These are phyloP conservation scores for Dipus sagitta DNA, from an alignment of 2,797 vertebrate genomes.

Conservation along the genomic window DNA sequence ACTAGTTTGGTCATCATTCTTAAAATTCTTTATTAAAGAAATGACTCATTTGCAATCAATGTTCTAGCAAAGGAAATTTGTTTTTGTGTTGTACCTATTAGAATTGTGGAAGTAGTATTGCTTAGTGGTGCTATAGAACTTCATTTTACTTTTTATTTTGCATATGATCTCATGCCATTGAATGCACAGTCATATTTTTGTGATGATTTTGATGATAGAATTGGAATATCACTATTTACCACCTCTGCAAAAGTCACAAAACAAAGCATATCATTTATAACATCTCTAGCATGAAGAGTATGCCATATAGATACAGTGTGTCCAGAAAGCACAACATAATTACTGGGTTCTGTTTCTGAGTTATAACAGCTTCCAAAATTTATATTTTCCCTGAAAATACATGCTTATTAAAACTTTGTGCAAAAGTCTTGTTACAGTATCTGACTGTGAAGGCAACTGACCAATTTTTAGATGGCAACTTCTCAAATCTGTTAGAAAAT, in stretches of 20 bases:
- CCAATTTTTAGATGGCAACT: conserved; percentile 14
- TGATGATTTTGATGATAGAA: background rate
- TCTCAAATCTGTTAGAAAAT: background rate
- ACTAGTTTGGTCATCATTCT: background rate
- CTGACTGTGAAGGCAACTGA: conserved; percentile 37
- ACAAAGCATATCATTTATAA: background rate
- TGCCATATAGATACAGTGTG: background rate
- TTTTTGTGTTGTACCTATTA: background rate
- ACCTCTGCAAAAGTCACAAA: background rate
- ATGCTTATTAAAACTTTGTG: background rate
- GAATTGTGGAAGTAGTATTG: background rate
- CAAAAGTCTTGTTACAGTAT: background rate
- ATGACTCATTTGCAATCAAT: background rate
- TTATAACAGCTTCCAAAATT: conserved; percentile 15
- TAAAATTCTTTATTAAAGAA: conserved; percentile 34
- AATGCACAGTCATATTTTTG: background rate
- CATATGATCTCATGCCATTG: background rate
- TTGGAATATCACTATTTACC: background rate
- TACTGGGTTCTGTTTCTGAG: background rate
- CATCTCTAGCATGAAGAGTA: background rate
- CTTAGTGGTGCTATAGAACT: conserved; percentile 7
- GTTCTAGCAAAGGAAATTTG: background rate
- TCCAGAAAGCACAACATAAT: background rate
- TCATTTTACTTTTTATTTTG: conserved; percentile 21
- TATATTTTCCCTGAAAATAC: background rate